Base-by-base conservation (phyloP, 2,113 vertebrate genomes). In the Pseudopipra pipra region DNA sequence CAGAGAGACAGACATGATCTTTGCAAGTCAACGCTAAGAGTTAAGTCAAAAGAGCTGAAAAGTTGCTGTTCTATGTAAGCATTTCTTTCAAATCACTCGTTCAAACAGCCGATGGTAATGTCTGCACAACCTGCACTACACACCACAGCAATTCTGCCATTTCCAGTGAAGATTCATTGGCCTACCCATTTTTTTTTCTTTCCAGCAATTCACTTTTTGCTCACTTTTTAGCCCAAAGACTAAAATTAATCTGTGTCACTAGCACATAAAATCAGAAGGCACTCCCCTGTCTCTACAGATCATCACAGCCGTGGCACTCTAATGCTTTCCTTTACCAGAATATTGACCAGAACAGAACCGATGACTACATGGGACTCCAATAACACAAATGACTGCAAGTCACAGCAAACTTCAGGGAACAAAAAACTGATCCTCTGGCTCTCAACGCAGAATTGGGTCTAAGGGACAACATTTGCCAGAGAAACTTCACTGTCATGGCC, bases 41-140 rank as follows among this genome's bases (percentile, higher is more conserved):
- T 37, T 63, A 6, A 67, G 66, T 8, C n/a, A 90, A 84, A 66
- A 24, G 33, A 78, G 25, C 23, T 37, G 31, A 35, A 81, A 80
- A 51, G 44, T 3, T 23, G 24, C 44, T 75, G 33, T 61, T 92
- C n/a, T 16, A 12, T 24, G 2, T 1, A 65, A 63, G 35, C 11
- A n/a, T 82, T 81, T 43, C 7, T 76, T 75, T 54, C 28, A 54
- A 79, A 56, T 37, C 28, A 39, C 16, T 81, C 77, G 52, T 41
- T 63, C 47, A 68, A 85, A 44, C 31, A 51, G 31, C 12, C 0
- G 0, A 24, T 47, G 37, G 9, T 46, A 67, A 76, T 0, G 0
- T 27, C 46, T 83, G 47, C 43, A 62, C 33, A 59, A 9, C 27
- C 49, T 41, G 28, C 7, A 25, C 31, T 46, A 54, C 13, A 28